Evolutionary conservation across 2,113 vertebrate species (phyloP).

Genomic region (Felis chaus): DNA sequence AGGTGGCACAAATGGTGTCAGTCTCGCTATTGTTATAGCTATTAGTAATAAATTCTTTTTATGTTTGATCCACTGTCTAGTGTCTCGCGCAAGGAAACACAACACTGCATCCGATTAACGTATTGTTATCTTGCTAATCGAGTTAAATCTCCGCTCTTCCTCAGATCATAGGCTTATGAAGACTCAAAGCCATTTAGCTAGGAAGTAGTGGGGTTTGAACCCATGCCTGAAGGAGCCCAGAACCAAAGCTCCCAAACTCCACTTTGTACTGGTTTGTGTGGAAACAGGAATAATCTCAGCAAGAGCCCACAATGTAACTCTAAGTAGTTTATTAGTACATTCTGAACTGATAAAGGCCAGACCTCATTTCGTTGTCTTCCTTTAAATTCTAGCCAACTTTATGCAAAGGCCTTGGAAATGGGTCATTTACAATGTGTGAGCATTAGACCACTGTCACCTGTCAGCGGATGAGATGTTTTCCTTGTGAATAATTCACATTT

Average conservation of each 20-base stretch:
- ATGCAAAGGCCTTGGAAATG: conserved; percentile 37
- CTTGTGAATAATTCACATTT: neutral
- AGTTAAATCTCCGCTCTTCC: neutral
- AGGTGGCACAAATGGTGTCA: neutral
- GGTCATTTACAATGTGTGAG: neutral
- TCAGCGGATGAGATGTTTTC: neutral
- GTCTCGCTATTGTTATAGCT: neutral
- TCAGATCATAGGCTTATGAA: neutral
- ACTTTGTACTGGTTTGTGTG: neutral
- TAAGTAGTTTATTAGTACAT: neutral
- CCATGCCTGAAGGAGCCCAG: neutral
- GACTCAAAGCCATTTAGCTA: neutral
- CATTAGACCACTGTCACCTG: neutral
- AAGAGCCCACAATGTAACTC: neutral
- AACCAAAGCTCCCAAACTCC: neutral
- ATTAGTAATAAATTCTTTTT: neutral
- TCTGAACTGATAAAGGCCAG: neutral
- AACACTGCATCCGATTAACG: neutral
- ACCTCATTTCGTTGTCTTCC: neutral
- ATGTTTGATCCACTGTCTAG: neutral
- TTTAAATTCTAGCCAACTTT: neutral
- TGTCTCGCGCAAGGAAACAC: neutral
- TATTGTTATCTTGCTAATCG: neutral
- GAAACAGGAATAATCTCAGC: neutral
- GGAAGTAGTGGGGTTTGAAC: neutral